phyloP scores from a whole-genome alignment of 2,888 invertebrate genomes.

The Incurvaria masculella region DNA sequence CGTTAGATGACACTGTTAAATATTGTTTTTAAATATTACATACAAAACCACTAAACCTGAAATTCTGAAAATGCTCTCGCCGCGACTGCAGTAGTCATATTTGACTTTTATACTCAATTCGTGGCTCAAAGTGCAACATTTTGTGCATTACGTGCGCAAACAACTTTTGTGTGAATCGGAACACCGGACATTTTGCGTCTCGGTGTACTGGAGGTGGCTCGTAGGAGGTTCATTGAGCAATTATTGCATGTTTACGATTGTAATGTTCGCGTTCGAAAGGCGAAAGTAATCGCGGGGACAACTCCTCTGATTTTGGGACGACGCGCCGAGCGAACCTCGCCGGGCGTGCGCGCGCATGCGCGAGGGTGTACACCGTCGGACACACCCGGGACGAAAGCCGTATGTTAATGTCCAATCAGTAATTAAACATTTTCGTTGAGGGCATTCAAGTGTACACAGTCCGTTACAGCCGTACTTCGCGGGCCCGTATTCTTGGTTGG shows the following conservation, averaged over 20 bases:
- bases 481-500: too few species aligned
- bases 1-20: too few species aligned
- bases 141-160: not conserved
- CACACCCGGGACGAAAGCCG: slow-evolving; percentile 30
- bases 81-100: too few species aligned
- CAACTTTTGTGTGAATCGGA: not conserved
- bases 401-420: slow-evolving; percentile 27
- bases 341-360: not conserved
- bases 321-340: slow-evolving; percentile 21
- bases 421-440: slow-evolving; percentile 34
- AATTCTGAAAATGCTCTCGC: too few species aligned
- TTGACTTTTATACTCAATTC: not conserved
- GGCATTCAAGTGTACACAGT: slow-evolving; percentile 32
- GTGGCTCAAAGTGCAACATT: too few species aligned
- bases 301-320: slow-evolving; percentile 36
- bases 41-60: too few species aligned
- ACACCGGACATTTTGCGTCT: too few species aligned
- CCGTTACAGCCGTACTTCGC: too few species aligned
- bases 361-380: slow-evolving; percentile 45
- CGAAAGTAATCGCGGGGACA: slow-evolving; percentile 40
- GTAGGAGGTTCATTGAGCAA: slow-evolving; percentile 39
- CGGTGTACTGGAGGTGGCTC: too few species aligned
- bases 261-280: slow-evolving; percentile 32
- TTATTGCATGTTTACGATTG: slow-evolving; percentile 40
- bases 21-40: too few species aligned